Percentiles rank a stretch among this genome's conserved stretches.
phyloP scores from a whole-genome alignment of 2,888 invertebrate genomes.

The Drosophila meridiana region DNA sequence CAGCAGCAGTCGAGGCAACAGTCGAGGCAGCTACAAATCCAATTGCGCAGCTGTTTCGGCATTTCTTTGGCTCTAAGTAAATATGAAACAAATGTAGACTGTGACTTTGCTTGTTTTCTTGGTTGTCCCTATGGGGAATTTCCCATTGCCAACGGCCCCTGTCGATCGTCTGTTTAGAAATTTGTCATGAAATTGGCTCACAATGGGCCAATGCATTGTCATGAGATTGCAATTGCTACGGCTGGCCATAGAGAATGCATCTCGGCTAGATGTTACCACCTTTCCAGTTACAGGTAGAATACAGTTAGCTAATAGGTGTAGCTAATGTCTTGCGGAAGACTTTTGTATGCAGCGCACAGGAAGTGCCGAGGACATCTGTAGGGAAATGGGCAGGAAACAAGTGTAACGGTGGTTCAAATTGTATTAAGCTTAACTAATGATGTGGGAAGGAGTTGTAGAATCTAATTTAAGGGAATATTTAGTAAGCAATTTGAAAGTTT shows the following conservation, averaged over 20 bases:
- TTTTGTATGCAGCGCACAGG: conserved; percentile 54
- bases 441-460: neutral
- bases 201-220: conserved; percentile 68
- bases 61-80: conserved; percentile 62
- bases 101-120: conserved; percentile 63
- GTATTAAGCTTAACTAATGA: conserved; percentile 4
- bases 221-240: conserved; percentile 46
- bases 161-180: conserved; percentile 68
- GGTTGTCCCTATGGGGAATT: conserved; percentile 24
- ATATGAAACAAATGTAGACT: conserved; percentile 74
- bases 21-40: conserved; percentile 61
- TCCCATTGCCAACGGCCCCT: conserved; percentile 26
- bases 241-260: conserved; percentile 36
- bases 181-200: conserved; percentile 82
- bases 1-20: conserved; percentile 35
- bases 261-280: conserved; percentile 49
- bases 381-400: conserved; percentile 4
- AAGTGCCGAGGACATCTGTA: conserved; percentile 31
- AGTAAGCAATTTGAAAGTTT: neutral
- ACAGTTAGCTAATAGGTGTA: conserved; percentile 54
- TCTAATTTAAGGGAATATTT: neutral
- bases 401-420: neutral
- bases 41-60: conserved; percentile 75
- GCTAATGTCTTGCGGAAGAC: conserved; percentile 70
- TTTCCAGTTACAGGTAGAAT: conserved; percentile 44